Conservation (phyloP, 2,888 invertebrate species). For the Leptinotarsa peninsularis region DNA sequence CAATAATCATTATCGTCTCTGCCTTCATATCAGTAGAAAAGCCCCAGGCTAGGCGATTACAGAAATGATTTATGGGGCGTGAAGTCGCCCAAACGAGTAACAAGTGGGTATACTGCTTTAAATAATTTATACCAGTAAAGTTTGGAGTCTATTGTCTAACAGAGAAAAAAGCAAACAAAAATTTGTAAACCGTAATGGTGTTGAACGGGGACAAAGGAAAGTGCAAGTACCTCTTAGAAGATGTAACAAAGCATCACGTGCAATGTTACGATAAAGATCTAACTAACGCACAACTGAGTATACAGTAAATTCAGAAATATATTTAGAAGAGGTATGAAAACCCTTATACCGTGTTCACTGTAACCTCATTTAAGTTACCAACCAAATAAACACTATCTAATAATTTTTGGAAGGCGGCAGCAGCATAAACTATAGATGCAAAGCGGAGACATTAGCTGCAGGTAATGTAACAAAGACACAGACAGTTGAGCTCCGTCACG, state of each 20-base stretch:
- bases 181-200: neutral
- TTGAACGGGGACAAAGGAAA: neutral
- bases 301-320: no score
- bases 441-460: no score
- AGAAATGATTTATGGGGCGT: conserved; percentile 5
- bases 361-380: no score
- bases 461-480: no score
- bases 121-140: neutral
- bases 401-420: no score
- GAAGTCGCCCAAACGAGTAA: neutral
- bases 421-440: no score
- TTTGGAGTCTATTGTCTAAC: neutral
- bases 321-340: no score
- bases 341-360: no score
- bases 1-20: neutral
- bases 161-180: neutral
- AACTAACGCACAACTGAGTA: no score
- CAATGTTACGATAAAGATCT: neutral
- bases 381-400: no score
- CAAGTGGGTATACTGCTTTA: neutral
- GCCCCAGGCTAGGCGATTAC: conserved; percentile 2
- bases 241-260: neutral
- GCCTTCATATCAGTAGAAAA: neutral
- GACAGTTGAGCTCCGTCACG: no score
- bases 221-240: neutral